Percentiles rank a stretch among this genome's conserved stretches.
These are phyloP conservation scores for Peribatodes rhomboidaria DNA, from an alignment of 2,888 invertebrate genomes.

Conservation along the genomic window DNA sequence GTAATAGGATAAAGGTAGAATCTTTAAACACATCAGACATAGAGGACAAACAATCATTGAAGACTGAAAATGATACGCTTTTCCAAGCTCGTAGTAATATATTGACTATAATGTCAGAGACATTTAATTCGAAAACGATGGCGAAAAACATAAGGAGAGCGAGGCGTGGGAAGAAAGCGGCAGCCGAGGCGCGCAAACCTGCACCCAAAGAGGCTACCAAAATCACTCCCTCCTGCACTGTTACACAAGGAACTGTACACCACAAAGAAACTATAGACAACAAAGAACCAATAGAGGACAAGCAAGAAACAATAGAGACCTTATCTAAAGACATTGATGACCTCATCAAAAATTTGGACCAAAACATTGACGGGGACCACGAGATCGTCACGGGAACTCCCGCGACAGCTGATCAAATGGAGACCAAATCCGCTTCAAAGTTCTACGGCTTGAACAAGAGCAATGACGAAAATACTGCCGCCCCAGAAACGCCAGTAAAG, in stretches of 20 bases:
- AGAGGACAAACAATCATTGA: conserved; percentile 87
- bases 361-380: conserved; percentile 75
- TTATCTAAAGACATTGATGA: conserved; percentile 81
- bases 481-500: conserved; percentile 75
- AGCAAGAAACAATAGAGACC: conserved; percentile 77
- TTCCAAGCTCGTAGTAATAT: conserved; percentile 82
- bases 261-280: conserved; percentile 80
- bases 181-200: conserved; percentile 62
- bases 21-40: conserved; percentile 82
- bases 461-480: conserved; percentile 67
- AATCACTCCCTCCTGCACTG: conserved; percentile 54
- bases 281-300: conserved; percentile 71
- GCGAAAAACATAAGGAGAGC: conserved; percentile 82
- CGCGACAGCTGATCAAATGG: conserved; percentile 58
- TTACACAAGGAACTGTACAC: conserved; percentile 60
- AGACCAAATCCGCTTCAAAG: conserved; percentile 71
- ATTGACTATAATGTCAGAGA: conserved; percentile 84
- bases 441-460: conserved; percentile 74
- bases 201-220: conserved; percentile 47
- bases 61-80: conserved; percentile 87
- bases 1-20: conserved; percentile 82
- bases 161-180: conserved; percentile 78
- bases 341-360: conserved; percentile 78
- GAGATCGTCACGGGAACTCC: conserved; percentile 56
- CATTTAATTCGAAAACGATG: conserved; percentile 82